Conservation (phyloP, 1,140 invertebrate species). For the Drosophila pallidifrons region DNA sequence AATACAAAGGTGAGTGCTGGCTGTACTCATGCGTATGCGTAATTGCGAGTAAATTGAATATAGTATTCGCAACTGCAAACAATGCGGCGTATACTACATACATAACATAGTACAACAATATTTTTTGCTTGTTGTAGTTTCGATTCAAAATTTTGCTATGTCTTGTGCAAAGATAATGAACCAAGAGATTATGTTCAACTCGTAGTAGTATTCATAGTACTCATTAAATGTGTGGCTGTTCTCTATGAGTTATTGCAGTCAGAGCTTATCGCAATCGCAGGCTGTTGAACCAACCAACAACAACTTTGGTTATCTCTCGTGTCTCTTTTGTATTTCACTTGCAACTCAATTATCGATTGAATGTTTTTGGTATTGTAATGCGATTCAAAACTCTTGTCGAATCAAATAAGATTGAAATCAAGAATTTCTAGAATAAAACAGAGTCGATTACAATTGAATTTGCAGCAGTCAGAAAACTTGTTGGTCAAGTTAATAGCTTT, state of each 20-base stretch:
- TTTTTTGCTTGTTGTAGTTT: too few relatives aligned
- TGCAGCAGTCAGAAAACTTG: too few relatives aligned
- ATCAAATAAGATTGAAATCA: too few relatives aligned
- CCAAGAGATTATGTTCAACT: background rate
- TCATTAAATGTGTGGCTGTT: too few relatives aligned
- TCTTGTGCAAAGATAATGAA: background rate
- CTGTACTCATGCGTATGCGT: background rate
- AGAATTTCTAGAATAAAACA: too few relatives aligned
- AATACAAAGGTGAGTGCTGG: background rate
- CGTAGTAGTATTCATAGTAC: background rate
- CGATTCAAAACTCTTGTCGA: too few relatives aligned
- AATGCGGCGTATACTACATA: too few relatives aligned
- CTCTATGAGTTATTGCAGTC: too few relatives aligned
- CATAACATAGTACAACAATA: too few relatives aligned
- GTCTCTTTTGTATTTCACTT: background rate
- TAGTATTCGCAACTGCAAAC: background rate
- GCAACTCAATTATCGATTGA: background rate
- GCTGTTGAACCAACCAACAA: slow-evolving; percentile 7
- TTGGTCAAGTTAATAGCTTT: too few relatives aligned
- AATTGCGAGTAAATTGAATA: background rate
- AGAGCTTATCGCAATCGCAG: slow-evolving; percentile 6
- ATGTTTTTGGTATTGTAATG: background rate
- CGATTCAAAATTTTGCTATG: background rate
- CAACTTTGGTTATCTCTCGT: background rate
- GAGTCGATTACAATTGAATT: too few relatives aligned